Evolutionary conservation across 2,113 vertebrate species (phyloP), one percentile per base, ranked within the genome.

Genomic region (Neopipo cinnamomea): DNA sequence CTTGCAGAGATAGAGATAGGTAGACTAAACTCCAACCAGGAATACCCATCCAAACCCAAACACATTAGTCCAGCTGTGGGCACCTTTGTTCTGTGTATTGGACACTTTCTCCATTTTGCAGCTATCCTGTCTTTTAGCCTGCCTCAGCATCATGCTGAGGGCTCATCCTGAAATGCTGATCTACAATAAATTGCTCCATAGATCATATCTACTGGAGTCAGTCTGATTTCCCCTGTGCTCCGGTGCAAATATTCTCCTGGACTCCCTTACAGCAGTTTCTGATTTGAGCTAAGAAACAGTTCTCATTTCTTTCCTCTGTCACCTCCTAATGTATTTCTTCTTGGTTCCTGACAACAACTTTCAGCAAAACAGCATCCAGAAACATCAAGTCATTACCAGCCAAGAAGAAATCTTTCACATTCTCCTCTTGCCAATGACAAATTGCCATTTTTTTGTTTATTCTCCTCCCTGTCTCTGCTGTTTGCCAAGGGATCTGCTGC

Each of bases 401-500:
- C 78, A 31, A 86, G 39, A 87, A 67, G 25, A 91, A 93, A 95
- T 84, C 14, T 93, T 88, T 75, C 94, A 81, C 42, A 41, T 87
- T 84, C 47, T 87, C 18, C 39, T 74, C 37, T 61, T 61, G 33
- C 12, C 46, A 61, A 67, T 52, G 56, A 93, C 23, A 84, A 84
- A 67, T 50, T 3, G 1, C 15, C 28, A 5, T 13, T 81, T 89
- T 66, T 85, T 71, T 78, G 44, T 78, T 95, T 85, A 59, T 53
- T 80, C 8, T 42, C 11, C 8, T 86, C 50, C 42, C 20, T 71
- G 30, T 46, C 35, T 86, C 58, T 75, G 49, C 15, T 82, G 52
- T 85, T 87, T 87, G 66, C 35, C 56, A 71, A 81, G 44, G 25
- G 47, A 95, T 82, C 61, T 37, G 28, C 56, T 68, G 27, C 3